Conservation (phyloP, 2,797 vertebrate genomes). For the Tympanoctomys barrerae region DNA sequence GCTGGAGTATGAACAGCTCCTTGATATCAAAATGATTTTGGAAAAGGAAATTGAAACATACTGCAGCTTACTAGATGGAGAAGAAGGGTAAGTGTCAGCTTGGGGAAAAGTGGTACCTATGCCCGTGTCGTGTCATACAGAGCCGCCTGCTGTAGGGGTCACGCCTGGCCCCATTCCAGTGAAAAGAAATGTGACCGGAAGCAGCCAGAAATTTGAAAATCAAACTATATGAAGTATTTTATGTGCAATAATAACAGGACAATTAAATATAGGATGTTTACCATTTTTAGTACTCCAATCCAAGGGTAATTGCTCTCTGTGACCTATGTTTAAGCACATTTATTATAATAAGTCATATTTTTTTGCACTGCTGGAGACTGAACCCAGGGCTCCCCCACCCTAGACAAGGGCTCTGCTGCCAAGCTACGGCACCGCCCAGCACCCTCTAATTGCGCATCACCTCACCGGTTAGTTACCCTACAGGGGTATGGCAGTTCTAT, state of each 20-base stretch:
- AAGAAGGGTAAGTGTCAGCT: conserved; percentile 72
- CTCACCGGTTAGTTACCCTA: background rate
- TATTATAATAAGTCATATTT: background rate
- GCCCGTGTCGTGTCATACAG: background rate
- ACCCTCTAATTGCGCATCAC: background rate
- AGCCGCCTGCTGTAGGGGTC: background rate
- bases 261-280: background rate
- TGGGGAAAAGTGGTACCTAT: background rate
- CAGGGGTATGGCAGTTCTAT: too few relatives aligned
- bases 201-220: conserved; percentile 32
- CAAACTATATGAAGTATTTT: background rate
- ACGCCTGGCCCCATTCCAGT: background rate
- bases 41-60: conserved; percentile 85
- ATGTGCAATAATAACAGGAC: background rate
- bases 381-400: background rate
- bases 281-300: background rate
- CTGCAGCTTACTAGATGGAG: conserved; percentile 74
- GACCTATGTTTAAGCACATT: background rate
- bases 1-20: conserved; percentile 77
- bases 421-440: background rate
- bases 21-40: conserved; percentile 77
- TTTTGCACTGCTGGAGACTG: background rate
- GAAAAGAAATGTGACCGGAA: conserved; percentile 31
- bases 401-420: background rate
- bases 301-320: background rate